These are phyloP conservation scores for Dermolepida albohirtum DNA, from an alignment of 2,888 invertebrate species.

Conservation along the genomic window DNA sequence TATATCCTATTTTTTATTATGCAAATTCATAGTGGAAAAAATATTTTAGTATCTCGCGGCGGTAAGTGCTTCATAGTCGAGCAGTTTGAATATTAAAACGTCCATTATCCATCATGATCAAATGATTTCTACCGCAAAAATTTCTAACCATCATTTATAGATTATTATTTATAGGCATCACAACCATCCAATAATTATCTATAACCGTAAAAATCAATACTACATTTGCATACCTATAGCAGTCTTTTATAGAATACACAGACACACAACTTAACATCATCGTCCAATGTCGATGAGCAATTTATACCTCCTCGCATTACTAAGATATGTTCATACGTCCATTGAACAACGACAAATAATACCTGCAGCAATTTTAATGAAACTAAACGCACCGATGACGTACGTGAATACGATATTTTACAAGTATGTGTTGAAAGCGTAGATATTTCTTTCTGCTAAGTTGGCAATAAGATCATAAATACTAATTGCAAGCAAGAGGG, in stretches of 20 bases:
- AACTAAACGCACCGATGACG: conserved; percentile 18
- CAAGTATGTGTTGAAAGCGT: conserved; percentile 23
- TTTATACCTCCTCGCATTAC: neutral
- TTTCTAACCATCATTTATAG: neutral
- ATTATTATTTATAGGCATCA: conserved; percentile 2
- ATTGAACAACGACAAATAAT: conserved; percentile 1
- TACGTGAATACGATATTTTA: conserved; percentile 28
- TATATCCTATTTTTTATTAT: too few species aligned
- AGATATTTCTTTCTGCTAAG: neutral
- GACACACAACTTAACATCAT: too few species aligned
- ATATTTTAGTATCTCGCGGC: conserved; percentile 9
- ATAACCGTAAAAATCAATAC: neutral
- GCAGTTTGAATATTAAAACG: conserved; percentile 13
- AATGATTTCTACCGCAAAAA: conserved; percentile 2
- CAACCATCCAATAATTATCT: too few species aligned
- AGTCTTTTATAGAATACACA: too few species aligned
- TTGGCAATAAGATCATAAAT: conserved; percentile 14
- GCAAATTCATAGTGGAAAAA: too few species aligned
- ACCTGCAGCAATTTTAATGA: conserved; percentile 30
- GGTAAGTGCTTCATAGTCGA: neutral
- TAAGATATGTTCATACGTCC: conserved; percentile 1
- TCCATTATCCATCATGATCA: conserved; percentile 13
- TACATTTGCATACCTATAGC: conserved; percentile 3
- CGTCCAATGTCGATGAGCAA: too few species aligned
- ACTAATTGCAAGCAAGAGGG: neutral